Evolutionary conservation across 2,888 invertebrate genomes (phyloP).

Genomic region (Venustoraphidia nigricollis): DNA sequence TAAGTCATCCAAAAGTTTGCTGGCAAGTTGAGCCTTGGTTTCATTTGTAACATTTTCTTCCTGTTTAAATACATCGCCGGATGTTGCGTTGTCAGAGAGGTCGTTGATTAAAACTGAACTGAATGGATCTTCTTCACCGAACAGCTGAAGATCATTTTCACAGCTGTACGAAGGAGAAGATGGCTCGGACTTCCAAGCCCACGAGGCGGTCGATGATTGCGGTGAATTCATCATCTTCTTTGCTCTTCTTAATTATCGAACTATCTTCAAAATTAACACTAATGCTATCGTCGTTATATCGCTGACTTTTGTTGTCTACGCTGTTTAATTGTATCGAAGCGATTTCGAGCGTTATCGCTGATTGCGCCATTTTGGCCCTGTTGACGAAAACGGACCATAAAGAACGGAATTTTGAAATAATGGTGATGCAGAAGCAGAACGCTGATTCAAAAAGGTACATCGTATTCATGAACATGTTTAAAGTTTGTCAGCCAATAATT

Average conservation of each 20-base stretch:
- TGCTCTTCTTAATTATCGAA: constrained; percentile 3
- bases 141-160: constrained; percentile 20
- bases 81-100: too few species aligned
- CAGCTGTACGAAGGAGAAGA: constrained; percentile 30
- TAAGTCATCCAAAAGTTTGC: constrained; percentile 45
- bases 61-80: too few species aligned
- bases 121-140: background rate
- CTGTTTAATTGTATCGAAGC: constrained; percentile 36
- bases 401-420: constrained; percentile 1
- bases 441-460: too few species aligned
- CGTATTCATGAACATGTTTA: too few species aligned
- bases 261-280: constrained; percentile 14
- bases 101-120: too few species aligned
- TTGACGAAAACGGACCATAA: constrained; percentile 25
- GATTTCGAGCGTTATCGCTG: constrained; percentile 45
- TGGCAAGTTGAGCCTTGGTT: constrained; percentile 39
- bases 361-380: constrained; percentile 75
- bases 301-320: too few species aligned
- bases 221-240: constrained; percentile 12
- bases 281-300: constrained; percentile 13
- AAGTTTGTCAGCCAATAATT: background rate
- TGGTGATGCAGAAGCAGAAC: too few species aligned
- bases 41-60: constrained; percentile 14
- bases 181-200: constrained; percentile 36
- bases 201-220: constrained; percentile 20